Percentiles rank a stretch among this genome's conserved stretches.
Evolutionary conservation across 2,888 invertebrate species (phyloP).

Genomic region (Penaeus monodon): DNA sequence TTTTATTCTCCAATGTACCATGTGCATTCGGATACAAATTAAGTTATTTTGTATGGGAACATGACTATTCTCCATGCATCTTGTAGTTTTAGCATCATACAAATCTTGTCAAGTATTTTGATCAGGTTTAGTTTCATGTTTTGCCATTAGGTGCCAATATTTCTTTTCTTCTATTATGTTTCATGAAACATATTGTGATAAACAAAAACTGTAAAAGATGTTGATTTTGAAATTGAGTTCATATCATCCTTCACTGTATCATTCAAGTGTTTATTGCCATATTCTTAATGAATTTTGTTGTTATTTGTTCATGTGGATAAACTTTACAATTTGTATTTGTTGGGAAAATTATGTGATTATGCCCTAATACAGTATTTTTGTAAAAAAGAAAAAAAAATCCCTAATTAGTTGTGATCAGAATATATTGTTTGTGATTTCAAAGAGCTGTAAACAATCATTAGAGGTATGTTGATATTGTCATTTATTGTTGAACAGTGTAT

Average conservation of each 20-base stretch:
- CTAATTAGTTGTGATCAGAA: slow-evolving; percentile 29
- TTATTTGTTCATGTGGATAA: slow-evolving; percentile 5
- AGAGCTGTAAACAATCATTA: slow-evolving; percentile 52
- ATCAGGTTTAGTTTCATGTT: neutral
- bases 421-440: slow-evolving; percentile 26
- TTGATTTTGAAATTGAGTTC: slow-evolving; percentile 27
- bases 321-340: slow-evolving; percentile 11
- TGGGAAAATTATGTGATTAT: slow-evolving; percentile 25
- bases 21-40: slow-evolving; percentile 25
- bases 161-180: slow-evolving; percentile 9
- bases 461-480: slow-evolving; percentile 44
- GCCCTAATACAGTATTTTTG: slow-evolving; percentile 29
- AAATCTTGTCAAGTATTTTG: slow-evolving; percentile 13
- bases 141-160: slow-evolving; percentile 32
- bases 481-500: slow-evolving; percentile 43
- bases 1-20: slow-evolving; percentile 19
- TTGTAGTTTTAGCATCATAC: slow-evolving; percentile 20
- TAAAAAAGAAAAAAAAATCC: slow-evolving; percentile 6
- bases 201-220: slow-evolving; percentile 16
- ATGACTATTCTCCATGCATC: slow-evolving; percentile 21
- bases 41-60: slow-evolving; percentile 43
- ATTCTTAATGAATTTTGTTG: slow-evolving; percentile 22
- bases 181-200: slow-evolving; percentile 29
- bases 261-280: slow-evolving; percentile 20
- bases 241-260: slow-evolving; percentile 31